These are phyloP conservation scores for Zhuqinia jingwanae DNA, from an alignment of 2,888 invertebrate species.

Conservation along the genomic window DNA sequence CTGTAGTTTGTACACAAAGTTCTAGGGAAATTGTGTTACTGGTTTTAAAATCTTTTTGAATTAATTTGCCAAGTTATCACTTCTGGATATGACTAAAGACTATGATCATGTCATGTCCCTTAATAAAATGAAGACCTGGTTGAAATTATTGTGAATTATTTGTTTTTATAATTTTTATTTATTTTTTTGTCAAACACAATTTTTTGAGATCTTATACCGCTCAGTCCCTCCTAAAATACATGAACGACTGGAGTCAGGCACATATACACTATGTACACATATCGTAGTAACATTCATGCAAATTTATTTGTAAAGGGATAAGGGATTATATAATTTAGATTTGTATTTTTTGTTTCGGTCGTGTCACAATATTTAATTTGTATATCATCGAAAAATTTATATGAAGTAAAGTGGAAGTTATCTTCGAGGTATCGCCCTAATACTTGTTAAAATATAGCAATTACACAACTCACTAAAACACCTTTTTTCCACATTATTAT, in stretches of 20 bases:
- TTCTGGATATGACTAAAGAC: too few species aligned
- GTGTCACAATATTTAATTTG: conserved; percentile 31
- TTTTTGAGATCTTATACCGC: conserved; percentile 69
- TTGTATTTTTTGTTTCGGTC: conserved; percentile 25
- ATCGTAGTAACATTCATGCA: conserved; percentile 62
- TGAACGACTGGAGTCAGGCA: conserved; percentile 66
- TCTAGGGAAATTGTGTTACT: too few species aligned
- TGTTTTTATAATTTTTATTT: conserved; percentile 45
- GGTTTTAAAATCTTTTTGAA: too few species aligned
- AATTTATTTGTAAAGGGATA: conserved; percentile 46
- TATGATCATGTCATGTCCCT: too few species aligned
- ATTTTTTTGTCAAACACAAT: conserved; percentile 66
- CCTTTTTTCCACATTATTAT: neutral
- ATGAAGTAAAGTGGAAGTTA: conserved; percentile 35
- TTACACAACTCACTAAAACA: conserved; percentile 13
- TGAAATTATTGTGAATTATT: too few species aligned
- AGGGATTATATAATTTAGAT: conserved; percentile 15
- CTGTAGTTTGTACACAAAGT: too few species aligned
- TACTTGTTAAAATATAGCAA: conserved; percentile 67
- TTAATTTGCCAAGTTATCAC: too few species aligned
- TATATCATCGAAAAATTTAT: conserved; percentile 9
- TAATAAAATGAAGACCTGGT: too few species aligned
- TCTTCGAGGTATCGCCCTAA: conserved; percentile 25
- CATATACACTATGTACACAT: conserved; percentile 64
- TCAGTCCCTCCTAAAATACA: conserved; percentile 60